Evolutionary conservation across 2,113 vertebrate genomes (phyloP).

Genomic region (Anoplopoma fimbria): DNA sequence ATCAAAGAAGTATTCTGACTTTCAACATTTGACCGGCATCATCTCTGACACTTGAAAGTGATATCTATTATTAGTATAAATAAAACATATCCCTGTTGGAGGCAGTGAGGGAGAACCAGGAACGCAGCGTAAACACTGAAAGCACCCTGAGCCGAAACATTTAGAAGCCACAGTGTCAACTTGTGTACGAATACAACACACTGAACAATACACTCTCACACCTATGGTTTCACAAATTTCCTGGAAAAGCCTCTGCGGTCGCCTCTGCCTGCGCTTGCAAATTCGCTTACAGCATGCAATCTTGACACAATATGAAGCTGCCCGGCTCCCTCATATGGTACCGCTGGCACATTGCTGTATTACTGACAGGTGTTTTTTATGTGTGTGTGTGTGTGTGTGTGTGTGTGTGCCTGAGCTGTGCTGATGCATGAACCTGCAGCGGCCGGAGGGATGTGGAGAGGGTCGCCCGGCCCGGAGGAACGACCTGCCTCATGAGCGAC

Average conservation of each 20-base stretch:
- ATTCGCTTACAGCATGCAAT: constrained; percentile 60
- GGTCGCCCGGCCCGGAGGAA: constrained; percentile 54
- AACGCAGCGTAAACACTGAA: constrained; percentile 15
- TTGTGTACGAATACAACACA: constrained; percentile 35
- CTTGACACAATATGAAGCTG: constrained; percentile 58
- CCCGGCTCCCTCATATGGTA: constrained; percentile 53
- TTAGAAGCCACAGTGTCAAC: constrained; percentile 38
- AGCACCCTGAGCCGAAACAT: constrained; percentile 20
- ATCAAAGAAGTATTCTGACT: constrained; percentile 30
- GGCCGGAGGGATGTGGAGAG: constrained; percentile 56
- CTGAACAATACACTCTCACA: constrained; percentile 47
- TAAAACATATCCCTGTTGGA: constrained; percentile 8
- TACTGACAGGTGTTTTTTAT: constrained; percentile 64
- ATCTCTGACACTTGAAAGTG: constrained; percentile 23
- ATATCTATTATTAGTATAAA: constrained; percentile 44
- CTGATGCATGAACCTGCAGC: constrained; percentile 61
- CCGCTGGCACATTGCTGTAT: constrained; percentile 54
- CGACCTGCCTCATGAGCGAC: constrained; percentile 69
- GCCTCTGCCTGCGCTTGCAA: constrained; percentile 30
- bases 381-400: constrained; percentile 30
- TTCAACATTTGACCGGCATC: background rate
- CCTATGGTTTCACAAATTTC: constrained; percentile 52
- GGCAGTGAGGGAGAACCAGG: constrained; percentile 1
- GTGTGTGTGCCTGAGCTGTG: constrained; percentile 33
- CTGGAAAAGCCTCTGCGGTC: constrained; percentile 33